phyloP scores from a whole-genome alignment of 2,797 vertebrate species.

The Callimico goeldii region DNA sequence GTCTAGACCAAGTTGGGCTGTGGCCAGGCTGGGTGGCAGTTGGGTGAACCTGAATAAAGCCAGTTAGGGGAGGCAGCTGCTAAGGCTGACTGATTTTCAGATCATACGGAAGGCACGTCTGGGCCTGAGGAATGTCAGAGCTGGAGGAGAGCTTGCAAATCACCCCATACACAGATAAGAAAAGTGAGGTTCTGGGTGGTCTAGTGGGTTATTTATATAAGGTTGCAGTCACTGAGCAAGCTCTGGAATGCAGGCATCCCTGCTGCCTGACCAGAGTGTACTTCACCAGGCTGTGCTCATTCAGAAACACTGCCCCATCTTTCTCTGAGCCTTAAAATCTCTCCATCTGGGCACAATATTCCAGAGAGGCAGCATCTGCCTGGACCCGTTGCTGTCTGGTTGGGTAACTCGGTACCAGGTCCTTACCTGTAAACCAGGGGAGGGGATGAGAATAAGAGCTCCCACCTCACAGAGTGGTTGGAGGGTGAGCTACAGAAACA shows the following conservation, averaged over 20 bases:
- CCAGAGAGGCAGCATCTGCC: neutral
- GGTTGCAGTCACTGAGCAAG: neutral
- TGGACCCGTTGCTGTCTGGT: neutral
- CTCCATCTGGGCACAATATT: neutral
- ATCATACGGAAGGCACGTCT: neutral
- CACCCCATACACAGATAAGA: neutral
- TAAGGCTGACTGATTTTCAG: neutral
- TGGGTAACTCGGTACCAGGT: neutral
- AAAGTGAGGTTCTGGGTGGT: neutral
- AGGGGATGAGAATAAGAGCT: neutral
- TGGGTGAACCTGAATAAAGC: neutral
- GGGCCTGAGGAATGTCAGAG: neutral
- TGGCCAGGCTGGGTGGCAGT: neutral
- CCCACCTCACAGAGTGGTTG: neutral
- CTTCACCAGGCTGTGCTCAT: neutral
- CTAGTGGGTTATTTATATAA: neutral
- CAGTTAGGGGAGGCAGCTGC: neutral
- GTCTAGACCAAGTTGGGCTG: neutral
- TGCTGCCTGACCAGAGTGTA: neutral
- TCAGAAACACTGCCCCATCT: neutral
- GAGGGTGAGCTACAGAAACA: neutral
- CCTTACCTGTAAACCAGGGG: neutral
- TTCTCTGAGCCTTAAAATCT: neutral
- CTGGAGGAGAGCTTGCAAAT: neutral
- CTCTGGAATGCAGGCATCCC: neutral